Percentiles rank a stretch among this genome's conserved stretches.
These are phyloP conservation scores for Plagiodera versicolora DNA, from an alignment of 2,888 invertebrate genomes.

Conservation along the genomic window DNA sequence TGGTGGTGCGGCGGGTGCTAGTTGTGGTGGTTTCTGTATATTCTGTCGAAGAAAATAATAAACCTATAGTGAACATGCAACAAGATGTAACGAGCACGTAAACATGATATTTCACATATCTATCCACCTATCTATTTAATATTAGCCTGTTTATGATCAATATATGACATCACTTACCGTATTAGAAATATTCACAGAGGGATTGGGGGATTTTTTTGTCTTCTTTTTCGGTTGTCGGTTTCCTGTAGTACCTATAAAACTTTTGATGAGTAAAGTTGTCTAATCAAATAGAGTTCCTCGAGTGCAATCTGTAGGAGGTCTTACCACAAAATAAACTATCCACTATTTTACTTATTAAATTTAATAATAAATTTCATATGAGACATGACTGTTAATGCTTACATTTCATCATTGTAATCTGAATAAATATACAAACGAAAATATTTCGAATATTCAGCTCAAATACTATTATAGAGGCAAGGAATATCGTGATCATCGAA, in stretches of 20 bases:
- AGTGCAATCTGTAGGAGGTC: slow-evolving; percentile 33
- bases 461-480: slow-evolving; percentile 45
- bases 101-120: not conserved
- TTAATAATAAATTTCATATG: slow-evolving; percentile 52
- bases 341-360: slow-evolving; percentile 40
- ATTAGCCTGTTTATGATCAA: not conserved
- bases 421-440: slow-evolving; percentile 40
- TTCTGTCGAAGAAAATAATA: slow-evolving; percentile 35
- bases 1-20: slow-evolving; percentile 38
- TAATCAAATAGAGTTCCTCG: slow-evolving; percentile 21
- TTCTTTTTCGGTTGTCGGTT: slow-evolving; percentile 60
- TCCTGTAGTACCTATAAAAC: slow-evolving; percentile 49
- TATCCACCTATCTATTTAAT: not conserved
- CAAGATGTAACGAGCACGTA: not conserved
- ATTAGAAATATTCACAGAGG: slow-evolving; percentile 41
- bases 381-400: slow-evolving; percentile 48
- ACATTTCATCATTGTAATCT: slow-evolving; percentile 44
- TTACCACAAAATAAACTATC: slow-evolving; percentile 44
- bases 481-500: slow-evolving; percentile 32
- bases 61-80: slow-evolving; percentile 17
- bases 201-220: slow-evolving; percentile 57
- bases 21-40: slow-evolving; percentile 40
- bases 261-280: slow-evolving; percentile 23
- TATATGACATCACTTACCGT: slow-evolving; percentile 30
- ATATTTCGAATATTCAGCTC: slow-evolving; percentile 34